Conservation (phyloP, 2,797 vertebrate genomes). For the Erpetoichthys calabaricus region DNA sequence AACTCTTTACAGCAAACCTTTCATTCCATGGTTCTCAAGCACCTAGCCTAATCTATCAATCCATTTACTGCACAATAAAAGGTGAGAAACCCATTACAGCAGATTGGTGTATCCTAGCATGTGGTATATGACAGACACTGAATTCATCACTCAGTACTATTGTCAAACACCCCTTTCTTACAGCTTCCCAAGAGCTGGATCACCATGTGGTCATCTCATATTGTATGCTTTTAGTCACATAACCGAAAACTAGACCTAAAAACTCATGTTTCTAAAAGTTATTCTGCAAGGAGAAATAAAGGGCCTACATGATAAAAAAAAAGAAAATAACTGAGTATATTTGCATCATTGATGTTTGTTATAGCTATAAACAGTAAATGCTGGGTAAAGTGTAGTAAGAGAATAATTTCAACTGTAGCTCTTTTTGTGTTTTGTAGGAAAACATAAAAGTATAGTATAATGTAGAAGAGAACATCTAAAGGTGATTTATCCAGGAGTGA, state of each 20-base stretch:
- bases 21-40: slow-evolving; percentile 43
- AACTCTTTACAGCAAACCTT: slow-evolving; percentile 44
- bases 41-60: slow-evolving; percentile 52
- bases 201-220: slow-evolving; percentile 26
- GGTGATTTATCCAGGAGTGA: background rate
- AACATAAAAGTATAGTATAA: background rate
- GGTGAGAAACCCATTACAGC: slow-evolving; percentile 49
- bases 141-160: slow-evolving; percentile 28
- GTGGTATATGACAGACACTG: slow-evolving; percentile 41
- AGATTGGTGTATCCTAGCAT: slow-evolving; percentile 40
- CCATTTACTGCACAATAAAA: slow-evolving; percentile 50
- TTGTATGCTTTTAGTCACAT: background rate
- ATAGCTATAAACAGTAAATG: too few species aligned
- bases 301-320: background rate
- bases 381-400: too few species aligned
- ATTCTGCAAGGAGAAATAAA: too few species aligned
- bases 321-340: background rate
- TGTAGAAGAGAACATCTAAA: background rate
- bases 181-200: slow-evolving; percentile 20
- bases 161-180: slow-evolving; percentile 17
- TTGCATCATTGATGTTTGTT: background rate
- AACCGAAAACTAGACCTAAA: too few species aligned
- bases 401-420: too few species aligned
- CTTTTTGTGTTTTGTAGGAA: too few species aligned
- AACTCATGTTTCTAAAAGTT: too few species aligned